Evolutionary conservation across 2,113 vertebrate species (phyloP), one percentile per base, ranked within the genome.

Genomic region (human (Homo sapiens)): DNA sequence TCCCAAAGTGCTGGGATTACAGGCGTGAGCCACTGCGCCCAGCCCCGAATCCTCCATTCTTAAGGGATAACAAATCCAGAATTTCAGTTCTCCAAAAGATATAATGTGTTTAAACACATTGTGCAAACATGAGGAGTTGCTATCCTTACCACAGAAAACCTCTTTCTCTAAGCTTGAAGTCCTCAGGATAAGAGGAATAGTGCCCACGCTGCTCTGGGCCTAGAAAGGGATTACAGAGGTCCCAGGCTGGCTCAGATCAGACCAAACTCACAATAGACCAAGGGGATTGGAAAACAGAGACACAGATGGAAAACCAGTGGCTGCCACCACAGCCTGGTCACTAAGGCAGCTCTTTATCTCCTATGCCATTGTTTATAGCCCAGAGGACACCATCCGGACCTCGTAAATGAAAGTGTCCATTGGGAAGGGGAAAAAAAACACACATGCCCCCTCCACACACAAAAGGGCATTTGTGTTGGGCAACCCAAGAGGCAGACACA

Each of bases 381-480:
- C 79, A 0, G 83, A 92, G 83, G 82, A 95, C 83, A 94, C 93
- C 97, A 96, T 97, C 96, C 89, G n/a, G 98, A 93, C 96, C 89
- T 93, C 75, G 80, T 85, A 93, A 95, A 97, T 96, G 93, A 70
- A 92, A 94, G 93, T 95, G 76, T 80, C 97, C 95, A 97, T 4
- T 95, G 95, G 97, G 80, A 96, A 96, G 81, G 73, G 85, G 88
- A 70, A 94, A 94, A 89, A 79, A 72, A 85, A 96, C 94, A 97
- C 96, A 97, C 90, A 98, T 82, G 94, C 78, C 86, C 88, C 91
- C 32, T 92, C 95, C 38, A 88, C 57, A 88, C 73, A 98, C 96
- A 98, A 98, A 97, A 91, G 95, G 85, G 94, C 96, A 93, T 94
- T 90, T 98, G 97, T 97, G 93, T 87, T 48, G 50, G 92, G 83